Evolutionary conservation across 2,113 vertebrate genomes (phyloP), one percentile per base, ranked within the genome.

Genomic region (Haplochromis vanheusdeni): DNA sequence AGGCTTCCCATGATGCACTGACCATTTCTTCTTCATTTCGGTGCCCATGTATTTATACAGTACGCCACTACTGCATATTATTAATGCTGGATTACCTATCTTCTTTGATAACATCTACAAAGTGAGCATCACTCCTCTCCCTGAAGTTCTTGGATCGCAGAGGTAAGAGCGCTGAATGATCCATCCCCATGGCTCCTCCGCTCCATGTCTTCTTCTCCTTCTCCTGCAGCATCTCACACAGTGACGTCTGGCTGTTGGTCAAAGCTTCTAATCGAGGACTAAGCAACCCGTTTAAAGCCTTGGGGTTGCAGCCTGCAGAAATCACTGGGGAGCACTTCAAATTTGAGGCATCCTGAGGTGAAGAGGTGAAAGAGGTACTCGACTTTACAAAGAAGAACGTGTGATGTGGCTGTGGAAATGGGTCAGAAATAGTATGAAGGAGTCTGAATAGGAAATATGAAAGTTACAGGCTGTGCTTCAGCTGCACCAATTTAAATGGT

Each of bases 21-120:
- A 70, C n/a, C 65, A 9, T 70, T 42, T 42, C 12, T 23, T 70
- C 65, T 23, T 23, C 65, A 42, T 16, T 70, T 70, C 2, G 2
- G 7, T 40, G 35, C 35, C 12, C 37, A 70, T 70, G n/a, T 42
- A 70, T 70, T 70, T 42, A 70, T 23, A 70, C 7, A 42, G 19
- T 37, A 13, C 2, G 4, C 37, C n/a, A 70, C 65, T 9, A 70
- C 12, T 70, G 37, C 13, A 70, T 42, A 42, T 23, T 42, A 42
- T 42, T 42, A 70, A 70, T 42, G 5, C 21, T 16, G 21, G 16
- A 42, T 95, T 93, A 99, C 99, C 98, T 98, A 96, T 99, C 98
- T 87, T 98, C 98, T 94, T 99, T 99, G 91, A 99, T 99, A 33
- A 99, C 99, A 33, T 99, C 98, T 60, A 99, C 99, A 91, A 99